A percentile compares a stretch with the other conserved stretches of the same genome.
These are phyloP conservation scores for Calameuta idolon DNA, from an alignment of 2,888 invertebrate species.

Conservation along the genomic window DNA sequence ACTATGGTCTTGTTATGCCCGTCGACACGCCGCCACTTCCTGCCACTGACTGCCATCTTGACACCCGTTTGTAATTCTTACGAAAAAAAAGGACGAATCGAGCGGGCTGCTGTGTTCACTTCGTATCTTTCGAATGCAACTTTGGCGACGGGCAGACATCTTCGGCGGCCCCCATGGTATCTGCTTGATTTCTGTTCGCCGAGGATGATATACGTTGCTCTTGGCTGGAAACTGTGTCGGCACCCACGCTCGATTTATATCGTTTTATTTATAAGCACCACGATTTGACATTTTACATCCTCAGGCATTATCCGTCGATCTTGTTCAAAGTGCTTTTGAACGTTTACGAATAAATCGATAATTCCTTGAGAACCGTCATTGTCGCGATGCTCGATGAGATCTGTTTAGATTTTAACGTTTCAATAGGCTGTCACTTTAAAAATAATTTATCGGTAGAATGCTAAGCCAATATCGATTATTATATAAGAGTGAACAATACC, in stretches of 20 bases:
- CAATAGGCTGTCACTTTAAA: not conserved
- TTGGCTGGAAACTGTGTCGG: not conserved
- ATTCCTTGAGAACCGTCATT: not conserved
- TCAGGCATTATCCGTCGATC: not conserved
- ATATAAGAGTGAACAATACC: not conserved
- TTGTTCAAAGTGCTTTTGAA: not conserved
- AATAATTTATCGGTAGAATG: not conserved
- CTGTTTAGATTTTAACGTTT: not conserved
- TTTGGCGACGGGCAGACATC: not conserved
- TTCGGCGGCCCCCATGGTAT: not conserved
- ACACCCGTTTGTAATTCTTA: not conserved
- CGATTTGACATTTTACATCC: not conserved
- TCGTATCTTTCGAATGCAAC: not conserved
- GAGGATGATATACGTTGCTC: not conserved
- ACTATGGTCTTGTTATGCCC: not conserved
- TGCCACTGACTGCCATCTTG: not conserved
- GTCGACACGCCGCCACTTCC: not conserved
- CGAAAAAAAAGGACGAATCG: not conserved
- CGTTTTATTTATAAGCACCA: not conserved
- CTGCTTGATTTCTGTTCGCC: not conserved
- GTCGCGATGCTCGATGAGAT: not conserved
- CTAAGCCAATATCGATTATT: not conserved
- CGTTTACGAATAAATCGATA: not conserved
- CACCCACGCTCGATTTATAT: not conserved
- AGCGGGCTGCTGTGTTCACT: not conserved